Evolutionary conservation across 2,888 invertebrate species (phyloP), one percentile per base, ranked within the genome.

Genomic region (Scaptomyza cyrtandrae): DNA sequence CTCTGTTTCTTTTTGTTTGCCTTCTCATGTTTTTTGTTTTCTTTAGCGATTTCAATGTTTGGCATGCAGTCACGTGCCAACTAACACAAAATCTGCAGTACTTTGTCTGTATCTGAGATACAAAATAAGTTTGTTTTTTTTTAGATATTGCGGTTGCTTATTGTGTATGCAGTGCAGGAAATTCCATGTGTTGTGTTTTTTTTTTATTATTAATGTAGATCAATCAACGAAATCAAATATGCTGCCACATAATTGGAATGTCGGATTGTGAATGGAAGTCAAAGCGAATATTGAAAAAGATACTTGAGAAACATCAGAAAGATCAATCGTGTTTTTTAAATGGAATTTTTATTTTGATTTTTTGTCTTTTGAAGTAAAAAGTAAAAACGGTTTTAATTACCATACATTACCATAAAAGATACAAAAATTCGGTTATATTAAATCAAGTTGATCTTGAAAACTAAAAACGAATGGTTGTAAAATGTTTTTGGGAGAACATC

Each of bases 1-100:
- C 45, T 43, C 19, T 44, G 39, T 45, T 46, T 39, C 43, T 43
- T 29, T 44, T 49, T 43, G 44, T 67, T 35, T 43, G 37, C 7
- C 56, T 50, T 48, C 14, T 31, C 5, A 31, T 24, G 2, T 29
- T 5, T 29, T 53, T n/a, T n/a, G n/a, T n/a, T n/a, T n/a, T 3
- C 16, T 52, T 43, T 16, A 29, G 33, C n/a, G 6, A 10, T 41
- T 44, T 31, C n/a, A n/a, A 45, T 46, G 29, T 53, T 49, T 19
- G 44, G 41, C 52, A 58, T 58, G 66, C 78, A 78, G 78, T 86
- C 83, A 86, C 86, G 86, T 86, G 83, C 85, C 80, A 69, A 44
- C 19, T 2, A 33, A 48, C 13, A 71, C 9, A 33, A 64, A 64
- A 56, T 57, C 46, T 60, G 60, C 75, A 37, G 11, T 16, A 50